Percentiles rank a stretch among this genome's conserved stretches.
Conservation (phyloP, 2,888 invertebrate genomes). For the Macaria notata region DNA sequence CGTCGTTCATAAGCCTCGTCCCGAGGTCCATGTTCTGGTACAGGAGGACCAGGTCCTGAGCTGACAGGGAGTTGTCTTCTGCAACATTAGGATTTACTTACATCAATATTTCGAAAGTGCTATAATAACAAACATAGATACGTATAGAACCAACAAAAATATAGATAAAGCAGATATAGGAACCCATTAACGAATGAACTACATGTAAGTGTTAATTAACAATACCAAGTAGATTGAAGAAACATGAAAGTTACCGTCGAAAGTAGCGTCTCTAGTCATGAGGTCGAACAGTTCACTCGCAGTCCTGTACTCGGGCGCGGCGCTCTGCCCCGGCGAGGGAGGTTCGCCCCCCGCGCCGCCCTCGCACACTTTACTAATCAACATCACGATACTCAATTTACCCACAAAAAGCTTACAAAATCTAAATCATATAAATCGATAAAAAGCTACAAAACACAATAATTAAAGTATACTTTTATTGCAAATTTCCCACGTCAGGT, state of each 20-base stretch:
- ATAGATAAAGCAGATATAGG: no score
- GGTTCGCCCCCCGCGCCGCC: conserved; percentile 35
- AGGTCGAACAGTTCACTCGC: conserved; percentile 62
- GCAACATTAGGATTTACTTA: conserved; percentile 21
- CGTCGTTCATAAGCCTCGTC: conserved; percentile 50
- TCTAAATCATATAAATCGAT: conserved; percentile 38
- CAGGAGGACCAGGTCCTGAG: conserved; percentile 63
- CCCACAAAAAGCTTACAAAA: conserved; percentile 35
- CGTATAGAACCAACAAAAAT: no score
- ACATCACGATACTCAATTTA: conserved; percentile 57
- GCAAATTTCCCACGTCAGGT: conserved; percentile 56
- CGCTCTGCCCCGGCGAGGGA: conserved; percentile 9
- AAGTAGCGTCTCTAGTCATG: conserved; percentile 53
- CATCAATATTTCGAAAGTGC: neutral
- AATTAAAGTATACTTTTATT: conserved; percentile 46
- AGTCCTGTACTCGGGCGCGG: conserved; percentile 48
- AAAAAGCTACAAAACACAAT: conserved; percentile 52
- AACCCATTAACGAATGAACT: no score
- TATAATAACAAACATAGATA: neutral
- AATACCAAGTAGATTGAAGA: no score
- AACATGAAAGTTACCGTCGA: conserved; percentile 44
- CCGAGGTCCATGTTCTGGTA: conserved; percentile 70
- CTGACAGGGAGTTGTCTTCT: conserved; percentile 51
- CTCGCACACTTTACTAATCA: conserved; percentile 57
- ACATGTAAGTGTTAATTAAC: no score